Evolutionary conservation across 2,113 vertebrate genomes (phyloP).

Genomic region (Notarius lentiginosus): DNA sequence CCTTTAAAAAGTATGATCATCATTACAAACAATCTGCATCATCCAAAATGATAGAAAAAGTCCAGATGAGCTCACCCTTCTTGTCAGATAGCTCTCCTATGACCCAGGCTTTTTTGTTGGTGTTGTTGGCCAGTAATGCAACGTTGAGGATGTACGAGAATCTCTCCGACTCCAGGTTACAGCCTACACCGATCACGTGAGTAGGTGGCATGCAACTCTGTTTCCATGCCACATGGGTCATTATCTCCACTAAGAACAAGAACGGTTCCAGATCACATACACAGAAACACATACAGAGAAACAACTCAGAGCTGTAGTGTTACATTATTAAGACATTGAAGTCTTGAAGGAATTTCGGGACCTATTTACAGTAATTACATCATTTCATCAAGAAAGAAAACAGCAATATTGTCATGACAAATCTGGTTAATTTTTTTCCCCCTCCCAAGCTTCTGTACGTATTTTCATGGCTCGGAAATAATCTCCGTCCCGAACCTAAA

Average conservation of each 20-base stretch:
- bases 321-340: background rate
- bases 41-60: background rate
- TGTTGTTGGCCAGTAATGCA: slow-evolving; percentile 70
- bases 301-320: background rate
- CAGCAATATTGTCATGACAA: background rate
- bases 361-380: background rate
- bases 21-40: background rate
- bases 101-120: slow-evolving; percentile 82
- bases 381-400: background rate
- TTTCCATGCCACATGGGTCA: slow-evolving; percentile 92
- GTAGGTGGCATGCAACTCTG: slow-evolving; percentile 83
- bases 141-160: slow-evolving; percentile 79
- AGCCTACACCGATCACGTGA: slow-evolving; percentile 87
- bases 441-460: background rate
- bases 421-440: background rate
- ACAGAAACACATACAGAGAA: background rate
- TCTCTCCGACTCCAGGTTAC: slow-evolving; percentile 89
- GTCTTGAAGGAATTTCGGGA: background rate
- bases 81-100: slow-evolving; percentile 90
- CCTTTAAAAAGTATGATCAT: background rate
- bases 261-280: slow-evolving; percentile 13
- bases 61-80: slow-evolving; percentile 77
- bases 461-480: background rate
- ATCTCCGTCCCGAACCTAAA: background rate
- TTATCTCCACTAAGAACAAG: slow-evolving; percentile 83